These are phyloP conservation scores for Nyctereutes procyonoides DNA, from an alignment of 2,113 vertebrate species.

Conservation along the genomic window DNA sequence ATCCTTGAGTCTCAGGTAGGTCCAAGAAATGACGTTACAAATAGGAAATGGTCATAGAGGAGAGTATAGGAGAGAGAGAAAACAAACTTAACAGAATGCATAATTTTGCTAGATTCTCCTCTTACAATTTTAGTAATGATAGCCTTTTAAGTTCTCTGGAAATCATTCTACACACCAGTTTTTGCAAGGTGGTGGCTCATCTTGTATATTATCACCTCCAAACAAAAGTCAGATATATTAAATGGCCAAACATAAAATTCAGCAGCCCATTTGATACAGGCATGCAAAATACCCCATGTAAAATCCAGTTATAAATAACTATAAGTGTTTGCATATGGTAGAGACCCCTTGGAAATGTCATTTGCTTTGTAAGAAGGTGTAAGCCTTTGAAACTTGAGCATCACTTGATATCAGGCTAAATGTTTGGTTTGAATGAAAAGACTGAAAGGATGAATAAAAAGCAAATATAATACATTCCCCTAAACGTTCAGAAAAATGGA, in stretches of 20 bases:
- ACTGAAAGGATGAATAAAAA: background rate
- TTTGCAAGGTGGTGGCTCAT: background rate
- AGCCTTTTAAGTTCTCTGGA: background rate
- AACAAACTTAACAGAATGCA: background rate
- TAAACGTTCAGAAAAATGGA: conserved; percentile 7
- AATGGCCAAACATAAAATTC: conserved; percentile 1
- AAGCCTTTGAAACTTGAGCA: background rate
- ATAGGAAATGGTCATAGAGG: background rate
- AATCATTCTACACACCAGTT: background rate
- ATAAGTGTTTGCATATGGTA: background rate
- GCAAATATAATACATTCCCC: background rate
- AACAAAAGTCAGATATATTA: background rate
- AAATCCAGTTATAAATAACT: conserved; percentile 40
- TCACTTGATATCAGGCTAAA: background rate
- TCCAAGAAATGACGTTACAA: background rate
- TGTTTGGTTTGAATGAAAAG: background rate
- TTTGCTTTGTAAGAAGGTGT: background rate
- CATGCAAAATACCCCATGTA: background rate
- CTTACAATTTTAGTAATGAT: background rate
- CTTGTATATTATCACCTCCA: background rate
- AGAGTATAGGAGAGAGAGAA: background rate
- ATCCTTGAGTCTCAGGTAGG: background rate
- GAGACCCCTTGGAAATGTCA: background rate
- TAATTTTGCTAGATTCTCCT: background rate
- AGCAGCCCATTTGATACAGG: background rate